Percentiles rank a stretch among this genome's conserved stretches.
phyloP scores from a whole-genome alignment of 2,113 vertebrate genomes.

The Peromyscus polionotus region DNA sequence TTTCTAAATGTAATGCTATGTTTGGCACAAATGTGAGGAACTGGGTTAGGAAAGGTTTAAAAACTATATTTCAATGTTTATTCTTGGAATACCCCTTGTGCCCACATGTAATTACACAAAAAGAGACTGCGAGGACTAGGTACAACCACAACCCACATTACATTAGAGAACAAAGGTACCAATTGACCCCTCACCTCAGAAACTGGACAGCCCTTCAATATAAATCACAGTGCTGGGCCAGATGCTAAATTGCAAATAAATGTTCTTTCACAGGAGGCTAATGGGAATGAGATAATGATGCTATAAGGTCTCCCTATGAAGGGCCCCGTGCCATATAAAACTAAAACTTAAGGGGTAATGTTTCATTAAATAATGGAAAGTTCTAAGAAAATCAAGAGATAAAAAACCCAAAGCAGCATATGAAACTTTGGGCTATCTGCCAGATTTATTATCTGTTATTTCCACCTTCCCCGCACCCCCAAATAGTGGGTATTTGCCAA shows the following conservation, averaged over 20 bases:
- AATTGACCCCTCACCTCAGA: slow-evolving; percentile 59
- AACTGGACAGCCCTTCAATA: slow-evolving; percentile 62
- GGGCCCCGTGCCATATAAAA: slow-evolving; percentile 50
- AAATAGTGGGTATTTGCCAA: slow-evolving; percentile 71
- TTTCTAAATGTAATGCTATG: slow-evolving; percentile 25
- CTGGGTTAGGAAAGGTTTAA: slow-evolving; percentile 18
- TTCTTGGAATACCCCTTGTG: not conserved
- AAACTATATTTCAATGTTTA: slow-evolving; percentile 61
- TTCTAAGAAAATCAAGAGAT: slow-evolving; percentile 58
- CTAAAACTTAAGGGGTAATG: slow-evolving; percentile 57
- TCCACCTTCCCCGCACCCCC: not conserved
- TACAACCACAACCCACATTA: slow-evolving; percentile 64
- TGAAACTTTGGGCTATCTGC: slow-evolving; percentile 31
- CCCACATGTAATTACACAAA: slow-evolving; percentile 56
- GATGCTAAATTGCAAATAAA: slow-evolving; percentile 2
- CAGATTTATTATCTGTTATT: slow-evolving; percentile 64
- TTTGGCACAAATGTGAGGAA: slow-evolving; percentile 53
- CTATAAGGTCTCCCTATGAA: slow-evolving; percentile 38
- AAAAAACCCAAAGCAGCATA: slow-evolving; percentile 31
- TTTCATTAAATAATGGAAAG: slow-evolving; percentile 47
- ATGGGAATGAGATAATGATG: slow-evolving; percentile 46
- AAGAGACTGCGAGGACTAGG: slow-evolving; percentile 26
- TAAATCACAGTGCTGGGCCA: slow-evolving; percentile 34
- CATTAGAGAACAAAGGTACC: slow-evolving; percentile 52
- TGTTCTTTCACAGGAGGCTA: slow-evolving; percentile 58